Conservation (phyloP, 2,113 vertebrate species). For the Lophochroa leadbeateri region DNA sequence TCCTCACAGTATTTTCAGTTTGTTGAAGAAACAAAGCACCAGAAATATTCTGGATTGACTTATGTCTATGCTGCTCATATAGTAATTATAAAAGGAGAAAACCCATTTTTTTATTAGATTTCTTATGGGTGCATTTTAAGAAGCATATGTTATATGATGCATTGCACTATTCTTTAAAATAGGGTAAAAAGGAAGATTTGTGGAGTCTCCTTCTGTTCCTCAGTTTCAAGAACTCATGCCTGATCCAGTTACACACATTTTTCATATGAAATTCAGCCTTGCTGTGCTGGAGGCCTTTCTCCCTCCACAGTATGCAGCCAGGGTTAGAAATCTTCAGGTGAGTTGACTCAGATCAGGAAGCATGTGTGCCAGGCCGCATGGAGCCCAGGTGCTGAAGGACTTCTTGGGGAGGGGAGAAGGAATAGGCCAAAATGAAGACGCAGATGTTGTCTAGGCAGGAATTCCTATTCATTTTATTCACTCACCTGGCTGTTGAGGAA, state of each 20-base stretch:
- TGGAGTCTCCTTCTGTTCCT: background rate
- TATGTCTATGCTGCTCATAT: background rate
- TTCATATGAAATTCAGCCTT: background rate
- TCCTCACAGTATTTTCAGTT: background rate
- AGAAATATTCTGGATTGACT: background rate
- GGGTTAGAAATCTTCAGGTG: background rate
- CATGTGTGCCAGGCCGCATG: accelerated
- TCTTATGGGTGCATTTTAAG: background rate
- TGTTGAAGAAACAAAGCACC: background rate
- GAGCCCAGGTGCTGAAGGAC: background rate
- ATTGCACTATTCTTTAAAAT: background rate
- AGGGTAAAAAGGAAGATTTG: background rate
- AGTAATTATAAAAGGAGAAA: background rate
- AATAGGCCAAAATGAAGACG: background rate
- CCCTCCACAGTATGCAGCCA: background rate
- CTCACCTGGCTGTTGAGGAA: background rate
- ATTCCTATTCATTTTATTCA: background rate
- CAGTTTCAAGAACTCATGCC: background rate
- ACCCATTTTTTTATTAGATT: background rate
- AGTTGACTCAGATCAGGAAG: background rate
- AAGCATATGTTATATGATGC: background rate
- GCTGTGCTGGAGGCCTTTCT: accelerated
- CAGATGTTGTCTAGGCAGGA: background rate
- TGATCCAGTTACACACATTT: background rate
- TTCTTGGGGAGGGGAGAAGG: background rate